Percentiles rank a stretch among this genome's conserved stretches.
Evolutionary conservation across 2,113 vertebrate species (phyloP).

Genomic region (Polypterus senegalus): DNA sequence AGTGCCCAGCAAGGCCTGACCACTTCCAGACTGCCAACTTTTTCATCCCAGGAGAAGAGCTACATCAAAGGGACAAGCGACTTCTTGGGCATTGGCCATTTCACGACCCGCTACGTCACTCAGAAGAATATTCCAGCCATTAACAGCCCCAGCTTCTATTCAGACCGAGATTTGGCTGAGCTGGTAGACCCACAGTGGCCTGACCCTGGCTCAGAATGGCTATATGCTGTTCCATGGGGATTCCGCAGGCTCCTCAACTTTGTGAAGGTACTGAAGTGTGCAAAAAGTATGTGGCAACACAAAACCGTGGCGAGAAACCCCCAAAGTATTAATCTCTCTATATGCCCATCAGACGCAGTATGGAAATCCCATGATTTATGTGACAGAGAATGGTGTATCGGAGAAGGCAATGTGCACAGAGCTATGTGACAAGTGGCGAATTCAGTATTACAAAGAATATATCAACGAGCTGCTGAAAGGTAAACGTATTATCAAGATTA

Average conservation of each 20-base stretch:
- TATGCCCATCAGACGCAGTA: conserved; percentile 68
- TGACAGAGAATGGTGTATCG: conserved; percentile 82
- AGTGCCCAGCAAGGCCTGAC: conserved; percentile 69
- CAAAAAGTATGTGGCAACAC: background rate
- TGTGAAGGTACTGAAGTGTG: conserved; percentile 58
- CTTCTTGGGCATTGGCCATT: conserved; percentile 82
- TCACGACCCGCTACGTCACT: conserved; percentile 74
- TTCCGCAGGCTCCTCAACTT: conserved; percentile 83
- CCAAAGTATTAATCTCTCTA: background rate
- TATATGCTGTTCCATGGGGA: conserved; percentile 79
- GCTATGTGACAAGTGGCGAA: conserved; percentile 81
- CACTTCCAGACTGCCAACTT: conserved; percentile 64
- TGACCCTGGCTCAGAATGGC: conserved; percentile 69
- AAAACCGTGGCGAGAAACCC: background rate
- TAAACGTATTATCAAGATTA: conserved; percentile 25
- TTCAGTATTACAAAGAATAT: conserved; percentile 74
- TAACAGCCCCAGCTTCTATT: conserved; percentile 59
- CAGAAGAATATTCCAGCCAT: conserved; percentile 54
- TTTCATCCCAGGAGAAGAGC: conserved; percentile 76
- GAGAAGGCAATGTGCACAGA: conserved; percentile 64
- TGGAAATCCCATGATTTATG: conserved; percentile 70
- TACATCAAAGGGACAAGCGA: conserved; percentile 82
- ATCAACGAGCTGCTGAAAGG: conserved; percentile 92
- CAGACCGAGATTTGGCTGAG: conserved; percentile 66
- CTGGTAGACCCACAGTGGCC: conserved; percentile 79